Evolutionary conservation across 2,797 vertebrate genomes (phyloP).

Genomic region (Silurus lanzhouensis): DNA sequence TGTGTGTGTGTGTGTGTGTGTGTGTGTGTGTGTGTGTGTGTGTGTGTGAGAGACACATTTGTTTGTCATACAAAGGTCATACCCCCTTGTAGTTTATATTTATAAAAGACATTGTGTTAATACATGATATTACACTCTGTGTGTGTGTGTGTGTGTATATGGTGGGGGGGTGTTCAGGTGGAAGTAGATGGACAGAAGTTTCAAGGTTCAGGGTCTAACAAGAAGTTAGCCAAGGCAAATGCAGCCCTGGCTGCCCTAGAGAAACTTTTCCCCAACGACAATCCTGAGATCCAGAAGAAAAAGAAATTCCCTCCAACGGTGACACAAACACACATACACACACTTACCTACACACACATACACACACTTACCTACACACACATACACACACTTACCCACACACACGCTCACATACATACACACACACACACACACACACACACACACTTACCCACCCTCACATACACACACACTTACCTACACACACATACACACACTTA

Average conservation of each 20-base stretch:
- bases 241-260: slow-evolving; percentile 91
- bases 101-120: background rate
- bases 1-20: background rate
- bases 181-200: slow-evolving; percentile 95
- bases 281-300: slow-evolving; percentile 75
- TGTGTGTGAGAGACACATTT: background rate
- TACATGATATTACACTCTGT: background rate
- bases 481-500: too few species aligned
- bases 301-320: slow-evolving; percentile 79
- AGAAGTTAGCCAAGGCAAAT: slow-evolving; percentile 94
- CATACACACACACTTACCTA: too few species aligned
- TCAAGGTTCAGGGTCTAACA: slow-evolving; percentile 93
- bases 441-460: too few species aligned
- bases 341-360: background rate
- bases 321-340: background rate
- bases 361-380: background rate
- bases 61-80: background rate
- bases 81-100: too few species aligned
- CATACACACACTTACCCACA: too few species aligned
- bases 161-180: slow-evolving; percentile 72
- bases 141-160: background rate
- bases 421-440: background rate
- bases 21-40: slow-evolving; percentile 64
- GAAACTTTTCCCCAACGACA: slow-evolving; percentile 86
- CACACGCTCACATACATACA: background rate